phyloP scores from a whole-genome alignment of 2,113 vertebrate genomes.

The Cephalopholis sonnerati region DNA sequence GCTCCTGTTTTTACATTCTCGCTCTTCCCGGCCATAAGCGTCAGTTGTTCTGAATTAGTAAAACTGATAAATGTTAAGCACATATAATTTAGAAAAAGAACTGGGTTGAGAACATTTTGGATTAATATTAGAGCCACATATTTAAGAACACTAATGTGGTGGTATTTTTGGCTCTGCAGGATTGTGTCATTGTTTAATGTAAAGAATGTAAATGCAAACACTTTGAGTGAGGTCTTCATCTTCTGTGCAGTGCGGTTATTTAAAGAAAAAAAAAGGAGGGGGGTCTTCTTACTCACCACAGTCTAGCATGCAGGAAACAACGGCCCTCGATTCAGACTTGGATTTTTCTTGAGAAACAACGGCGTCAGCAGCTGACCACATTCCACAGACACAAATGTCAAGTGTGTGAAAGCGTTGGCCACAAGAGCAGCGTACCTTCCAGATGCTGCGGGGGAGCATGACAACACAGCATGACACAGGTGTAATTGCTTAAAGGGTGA shows the following conservation, averaged over 20 bases:
- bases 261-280: neutral
- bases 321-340: conserved; percentile 15
- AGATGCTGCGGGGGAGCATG: conserved; percentile 28
- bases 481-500: neutral
- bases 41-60: conserved; percentile 22
- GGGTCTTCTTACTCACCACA: conserved; percentile 5
- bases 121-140: neutral
- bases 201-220: too few relatives aligned
- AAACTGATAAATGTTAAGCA: conserved; percentile 9
- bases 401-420: conserved; percentile 29
- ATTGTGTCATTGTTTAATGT: neutral
- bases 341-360: conserved; percentile 12
- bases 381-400: conserved; percentile 36
- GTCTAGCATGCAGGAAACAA: conserved; percentile 30
- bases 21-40: conserved; percentile 13
- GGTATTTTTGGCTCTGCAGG: neutral
- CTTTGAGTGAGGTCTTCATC: neutral
- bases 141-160: neutral
- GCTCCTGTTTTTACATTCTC: conserved; percentile 63
- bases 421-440: conserved; percentile 50
- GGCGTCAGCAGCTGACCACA: conserved; percentile 35
- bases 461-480: neutral
- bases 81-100: neutral
- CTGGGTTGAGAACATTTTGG: neutral
- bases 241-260: neutral